Evolutionary conservation across 2,888 invertebrate species (phyloP).

Genomic region (Oithona nana): DNA sequence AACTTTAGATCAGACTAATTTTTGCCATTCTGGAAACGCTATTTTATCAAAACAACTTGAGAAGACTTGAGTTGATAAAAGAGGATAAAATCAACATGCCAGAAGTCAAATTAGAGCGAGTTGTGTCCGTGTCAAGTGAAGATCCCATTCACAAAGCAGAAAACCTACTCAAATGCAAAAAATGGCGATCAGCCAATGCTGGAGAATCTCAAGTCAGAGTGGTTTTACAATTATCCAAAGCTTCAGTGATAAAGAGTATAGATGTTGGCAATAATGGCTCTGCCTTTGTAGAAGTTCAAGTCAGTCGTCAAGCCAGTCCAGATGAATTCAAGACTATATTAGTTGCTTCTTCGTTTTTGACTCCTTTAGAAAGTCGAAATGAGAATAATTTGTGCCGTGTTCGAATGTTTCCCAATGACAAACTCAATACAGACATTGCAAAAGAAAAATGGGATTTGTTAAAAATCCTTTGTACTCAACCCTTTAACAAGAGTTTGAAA

Average conservation of each 20-base stretch:
- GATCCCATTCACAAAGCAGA: neutral
- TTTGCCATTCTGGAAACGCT: no score
- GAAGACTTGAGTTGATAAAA: no score
- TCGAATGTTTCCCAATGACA: slow-evolving; percentile 44
- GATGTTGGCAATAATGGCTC: slow-evolving; percentile 67
- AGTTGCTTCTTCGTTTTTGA: slow-evolving; percentile 58
- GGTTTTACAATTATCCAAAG: neutral
- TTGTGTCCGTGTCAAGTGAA: neutral
- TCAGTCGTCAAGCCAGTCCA: slow-evolving; percentile 43
- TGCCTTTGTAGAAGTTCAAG: slow-evolving; percentile 63
- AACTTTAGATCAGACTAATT: no score
- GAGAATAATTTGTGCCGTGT: slow-evolving; percentile 45
- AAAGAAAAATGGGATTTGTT: slow-evolving; percentile 59
- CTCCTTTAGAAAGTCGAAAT: slow-evolving; percentile 49
- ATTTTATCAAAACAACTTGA: no score
- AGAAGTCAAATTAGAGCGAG: neutral
- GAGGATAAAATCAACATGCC: no score
- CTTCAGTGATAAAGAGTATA: slow-evolving; percentile 27
- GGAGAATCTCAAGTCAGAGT: neutral
- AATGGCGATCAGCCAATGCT: neutral
- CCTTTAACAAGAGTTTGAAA: slow-evolving; percentile 56
- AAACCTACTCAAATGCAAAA: neutral
- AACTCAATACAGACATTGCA: slow-evolving; percentile 37
- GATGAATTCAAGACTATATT: slow-evolving; percentile 37
- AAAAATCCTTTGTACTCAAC: slow-evolving; percentile 65